Evolutionary conservation across 1,140 invertebrate species (phyloP).

Genomic region (Drosophila fuyamai): DNA sequence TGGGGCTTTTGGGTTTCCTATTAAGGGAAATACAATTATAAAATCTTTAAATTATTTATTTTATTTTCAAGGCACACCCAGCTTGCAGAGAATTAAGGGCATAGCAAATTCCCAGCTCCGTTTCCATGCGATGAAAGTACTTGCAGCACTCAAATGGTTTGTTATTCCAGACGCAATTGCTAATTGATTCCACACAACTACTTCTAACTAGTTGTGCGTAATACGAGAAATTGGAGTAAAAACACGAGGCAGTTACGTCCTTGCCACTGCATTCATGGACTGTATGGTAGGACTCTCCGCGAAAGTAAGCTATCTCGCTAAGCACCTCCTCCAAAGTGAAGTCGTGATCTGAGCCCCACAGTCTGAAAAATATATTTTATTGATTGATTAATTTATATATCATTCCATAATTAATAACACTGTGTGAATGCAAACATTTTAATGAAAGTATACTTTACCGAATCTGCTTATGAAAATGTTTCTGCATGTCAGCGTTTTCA

Average conservation of each 20-base stretch:
- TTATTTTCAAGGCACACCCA: constrained; percentile 44
- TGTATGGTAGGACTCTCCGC: constrained; percentile 88
- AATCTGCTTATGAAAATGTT: too few species aligned
- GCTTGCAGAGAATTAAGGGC: constrained; percentile 88
- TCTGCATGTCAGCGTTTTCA: too few species aligned
- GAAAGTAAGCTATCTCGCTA: constrained; percentile 88
- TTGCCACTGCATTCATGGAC: constrained; percentile 87
- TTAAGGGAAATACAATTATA: neutral
- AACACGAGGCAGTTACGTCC: constrained; percentile 85
- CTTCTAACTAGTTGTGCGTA: constrained; percentile 87
- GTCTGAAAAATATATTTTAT: constrained; percentile 68
- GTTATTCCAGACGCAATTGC: constrained; percentile 88
- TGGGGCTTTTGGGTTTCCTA: constrained; percentile 60
- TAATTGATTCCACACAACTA: constrained; percentile 86
- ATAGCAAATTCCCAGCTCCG: constrained; percentile 88
- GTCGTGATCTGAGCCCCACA: constrained; percentile 88
- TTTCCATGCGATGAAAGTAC: constrained; percentile 88
- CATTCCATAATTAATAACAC: too few species aligned
- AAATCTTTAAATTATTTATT: neutral
- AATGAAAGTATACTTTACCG: too few species aligned
- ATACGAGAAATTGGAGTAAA: constrained; percentile 86
- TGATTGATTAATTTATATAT: too few species aligned
- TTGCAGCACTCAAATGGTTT: constrained; percentile 88
- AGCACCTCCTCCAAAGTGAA: constrained; percentile 89
- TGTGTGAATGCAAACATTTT: too few species aligned